Base-by-base conservation (phyloP, 1,140 invertebrate species). In the Schlechtendalia chinensis region DNA sequence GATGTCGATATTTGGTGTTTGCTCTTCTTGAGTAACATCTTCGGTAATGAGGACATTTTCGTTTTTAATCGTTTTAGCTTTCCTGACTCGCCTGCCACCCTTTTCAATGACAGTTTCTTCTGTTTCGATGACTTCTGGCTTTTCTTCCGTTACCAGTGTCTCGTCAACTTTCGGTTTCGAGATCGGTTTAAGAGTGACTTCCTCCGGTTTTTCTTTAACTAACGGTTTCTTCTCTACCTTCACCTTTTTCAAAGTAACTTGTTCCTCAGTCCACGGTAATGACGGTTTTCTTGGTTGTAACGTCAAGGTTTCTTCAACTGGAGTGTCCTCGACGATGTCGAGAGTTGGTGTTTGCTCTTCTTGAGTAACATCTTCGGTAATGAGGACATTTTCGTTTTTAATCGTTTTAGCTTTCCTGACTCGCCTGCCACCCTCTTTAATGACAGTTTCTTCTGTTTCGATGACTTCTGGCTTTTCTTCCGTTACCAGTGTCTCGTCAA, bases 151-250 rank as follows among this genome's bases (percentile, higher is more conserved):
- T 71, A 47, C 39, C 14, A 14, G 71, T 6, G 56, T 56, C 69
- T 45, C 74, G 56, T 83, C 77, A 53, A 83, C 82, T 17, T 39
- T 53, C 16, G 79, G 58, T 53, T 54, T 56, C 11, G 32, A 61
- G 0, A 27, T 47, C 17, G 86, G 85, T 82, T 86, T 87, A 6
- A 88, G 81, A 81, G 87, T 83, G 39, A 88, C 85, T 69, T 84
- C 84, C 83, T 88, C 86, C 5, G 86, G 27, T 79, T 85, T 86
- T 83, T 87, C 86, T 82, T 85, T 86, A 3, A 83, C 82, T 71
- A 85, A 50, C 75, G 29, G 61, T 75, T 83, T 84, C 16, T 82
- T 83, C 17, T 84, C 82, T 32, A 75, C 74, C 56, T 81, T 75
- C 14, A 84, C 77, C 63, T 83, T 83, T 77, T 83, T 83, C 16